Conservation (phyloP, 2,113 vertebrate genomes). For the Mixornis gularis region DNA sequence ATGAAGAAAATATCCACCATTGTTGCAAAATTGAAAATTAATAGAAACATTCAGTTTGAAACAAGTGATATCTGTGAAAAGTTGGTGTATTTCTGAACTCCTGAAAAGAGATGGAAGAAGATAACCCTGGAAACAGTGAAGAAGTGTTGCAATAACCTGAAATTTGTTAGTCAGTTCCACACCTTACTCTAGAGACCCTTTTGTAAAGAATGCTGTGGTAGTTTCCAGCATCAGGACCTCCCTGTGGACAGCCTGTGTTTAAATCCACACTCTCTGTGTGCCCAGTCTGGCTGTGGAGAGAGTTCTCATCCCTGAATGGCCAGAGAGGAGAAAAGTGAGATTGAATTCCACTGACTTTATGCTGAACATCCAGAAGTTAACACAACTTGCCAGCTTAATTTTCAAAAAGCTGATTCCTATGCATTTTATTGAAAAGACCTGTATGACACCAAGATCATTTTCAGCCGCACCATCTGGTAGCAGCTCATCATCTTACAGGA, state of each 20-base stretch:
- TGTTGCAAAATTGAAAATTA: background rate
- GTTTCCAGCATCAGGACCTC: background rate
- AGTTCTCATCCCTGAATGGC: background rate
- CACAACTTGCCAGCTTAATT: background rate
- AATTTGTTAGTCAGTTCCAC: background rate
- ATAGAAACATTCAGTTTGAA: background rate
- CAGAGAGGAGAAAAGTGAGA: background rate
- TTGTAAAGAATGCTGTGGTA: background rate
- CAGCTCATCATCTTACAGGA: background rate
- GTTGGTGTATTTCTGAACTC: background rate
- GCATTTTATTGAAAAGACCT: background rate
- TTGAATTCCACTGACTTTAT: background rate
- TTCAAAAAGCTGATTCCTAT: background rate
- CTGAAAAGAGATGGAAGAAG: background rate
- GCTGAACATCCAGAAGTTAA: background rate
- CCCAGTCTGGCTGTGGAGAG: background rate
- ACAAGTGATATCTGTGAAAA: background rate
- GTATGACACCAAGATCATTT: background rate
- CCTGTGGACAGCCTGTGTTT: background rate
- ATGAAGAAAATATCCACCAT: background rate
- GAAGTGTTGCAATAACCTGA: background rate
- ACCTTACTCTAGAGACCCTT: background rate
- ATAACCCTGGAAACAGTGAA: background rate
- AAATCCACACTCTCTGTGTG: fast-evolving
- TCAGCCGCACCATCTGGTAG: constrained; percentile 15